Conservation (phyloP, 1,140 invertebrate genomes). For the Dendroctonus valens region DNA sequence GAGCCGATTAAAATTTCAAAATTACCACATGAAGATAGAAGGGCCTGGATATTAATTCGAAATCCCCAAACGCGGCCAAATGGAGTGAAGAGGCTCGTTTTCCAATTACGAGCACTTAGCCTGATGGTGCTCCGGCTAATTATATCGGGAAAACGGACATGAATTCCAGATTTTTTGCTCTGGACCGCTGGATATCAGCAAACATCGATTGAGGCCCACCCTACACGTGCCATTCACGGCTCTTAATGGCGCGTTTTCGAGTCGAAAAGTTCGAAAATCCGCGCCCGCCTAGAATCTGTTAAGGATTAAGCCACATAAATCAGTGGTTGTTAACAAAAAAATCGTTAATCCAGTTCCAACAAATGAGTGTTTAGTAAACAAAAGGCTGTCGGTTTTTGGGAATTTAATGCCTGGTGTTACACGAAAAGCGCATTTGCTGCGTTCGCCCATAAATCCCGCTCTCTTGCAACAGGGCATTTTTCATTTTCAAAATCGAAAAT, state of each 20-base stretch:
- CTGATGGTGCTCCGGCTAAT: constrained; percentile 40
- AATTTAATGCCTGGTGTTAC: constrained; percentile 7
- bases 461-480: too few species aligned
- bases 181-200: constrained; percentile 1
- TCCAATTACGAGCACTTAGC: constrained; percentile 40
- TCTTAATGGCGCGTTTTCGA: too few species aligned
- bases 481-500: too few species aligned
- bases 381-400: constrained; percentile 7
- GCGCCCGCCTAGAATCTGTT: neutral
- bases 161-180: constrained; percentile 34
- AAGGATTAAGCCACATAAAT: too few species aligned
- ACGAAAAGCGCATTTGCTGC: constrained; percentile 10
- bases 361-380: constrained; percentile 1
- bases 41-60: constrained; percentile 35
- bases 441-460: neutral
- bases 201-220: neutral
- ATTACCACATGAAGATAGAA: constrained; percentile 34
- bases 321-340: neutral
- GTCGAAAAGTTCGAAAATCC: neutral
- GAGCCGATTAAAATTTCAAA: constrained; percentile 8
- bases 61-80: constrained; percentile 35
- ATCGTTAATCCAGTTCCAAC: neutral
- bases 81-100: constrained; percentile 40
- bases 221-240: neutral
- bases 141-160: constrained; percentile 36